Conservation (phyloP, 2,888 invertebrate species). For the Folsomia manolachei region DNA sequence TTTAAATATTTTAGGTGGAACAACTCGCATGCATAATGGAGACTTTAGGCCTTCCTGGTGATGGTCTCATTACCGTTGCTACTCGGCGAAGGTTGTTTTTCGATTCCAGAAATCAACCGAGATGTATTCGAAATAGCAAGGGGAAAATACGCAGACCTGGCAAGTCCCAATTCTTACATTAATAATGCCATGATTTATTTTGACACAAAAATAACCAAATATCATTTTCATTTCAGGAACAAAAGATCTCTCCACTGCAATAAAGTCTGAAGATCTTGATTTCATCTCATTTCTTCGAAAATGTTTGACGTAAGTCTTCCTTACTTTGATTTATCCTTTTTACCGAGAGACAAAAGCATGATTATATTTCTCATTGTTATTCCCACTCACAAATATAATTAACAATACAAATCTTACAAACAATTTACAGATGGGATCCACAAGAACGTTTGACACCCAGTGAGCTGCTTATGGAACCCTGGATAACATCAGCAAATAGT, state of each 20-base stretch:
- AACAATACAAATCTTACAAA: not conserved
- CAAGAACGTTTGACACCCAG: slow-evolving; percentile 85
- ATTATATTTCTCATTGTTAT: no score
- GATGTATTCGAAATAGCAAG: slow-evolving; percentile 88
- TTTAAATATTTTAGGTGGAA: slow-evolving; percentile 64
- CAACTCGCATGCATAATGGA: slow-evolving; percentile 97
- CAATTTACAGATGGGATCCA: slow-evolving; percentile 77
- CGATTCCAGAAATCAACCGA: slow-evolving; percentile 79
- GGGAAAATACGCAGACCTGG: slow-evolving; percentile 84
- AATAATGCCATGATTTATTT: no score
- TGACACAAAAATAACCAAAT: not conserved
- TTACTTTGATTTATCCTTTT: no score
- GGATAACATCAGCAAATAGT: slow-evolving; percentile 43
- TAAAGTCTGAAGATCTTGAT: slow-evolving; percentile 60
- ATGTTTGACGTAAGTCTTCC: slow-evolving; percentile 48
- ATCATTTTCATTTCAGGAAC: slow-evolving; percentile 13
- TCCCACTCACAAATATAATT: not conserved
- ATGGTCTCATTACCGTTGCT: slow-evolving; percentile 68
- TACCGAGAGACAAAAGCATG: no score
- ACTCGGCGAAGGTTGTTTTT: slow-evolving; percentile 48
- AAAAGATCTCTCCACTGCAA: slow-evolving; percentile 50
- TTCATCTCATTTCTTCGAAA: slow-evolving; percentile 48
- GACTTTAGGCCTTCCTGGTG: slow-evolving; percentile 84
- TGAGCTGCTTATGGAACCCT: slow-evolving; percentile 61
- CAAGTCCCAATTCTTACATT: no score